Percentiles rank a stretch among this genome's conserved stretches.
phyloP scores from a whole-genome alignment of 2,888 invertebrate genomes.

The Drosophila crucigera region DNA sequence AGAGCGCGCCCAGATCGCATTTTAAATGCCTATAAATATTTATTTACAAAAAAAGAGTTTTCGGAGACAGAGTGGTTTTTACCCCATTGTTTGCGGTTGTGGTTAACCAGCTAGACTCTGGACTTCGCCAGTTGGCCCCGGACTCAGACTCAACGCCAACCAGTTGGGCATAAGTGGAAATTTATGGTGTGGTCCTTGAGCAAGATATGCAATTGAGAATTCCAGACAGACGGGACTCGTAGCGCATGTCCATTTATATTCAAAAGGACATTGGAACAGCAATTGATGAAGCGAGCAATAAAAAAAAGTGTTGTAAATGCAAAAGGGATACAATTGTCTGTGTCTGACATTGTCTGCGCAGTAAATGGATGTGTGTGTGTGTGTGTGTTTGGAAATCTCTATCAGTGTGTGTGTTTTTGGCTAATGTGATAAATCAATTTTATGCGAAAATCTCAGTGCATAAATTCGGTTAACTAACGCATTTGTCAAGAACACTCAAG shows the following conservation, averaged over 20 bases:
- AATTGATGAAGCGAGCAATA: conserved; percentile 61
- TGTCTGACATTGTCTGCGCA: conserved; percentile 2
- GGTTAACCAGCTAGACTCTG: conserved; percentile 47
- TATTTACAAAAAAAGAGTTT: conserved; percentile 48
- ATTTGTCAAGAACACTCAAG: conserved; percentile 54
- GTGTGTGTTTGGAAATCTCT: not conserved
- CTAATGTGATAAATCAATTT: conserved; percentile 70
- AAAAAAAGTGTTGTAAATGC: conserved; percentile 50
- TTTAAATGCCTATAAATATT: conserved; percentile 74
- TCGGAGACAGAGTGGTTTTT: conserved; percentile 8
- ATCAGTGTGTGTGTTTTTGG: conserved; percentile 27
- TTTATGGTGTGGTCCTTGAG: conserved; percentile 59
- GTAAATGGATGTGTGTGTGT: not conserved
- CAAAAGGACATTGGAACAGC: conserved; percentile 58
- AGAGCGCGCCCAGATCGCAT: conserved; percentile 52
- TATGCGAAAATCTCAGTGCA: conserved; percentile 60
- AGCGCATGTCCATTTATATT: conserved; percentile 59
- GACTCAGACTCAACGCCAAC: conserved; percentile 1
- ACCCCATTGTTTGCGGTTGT: conserved; percentile 28
- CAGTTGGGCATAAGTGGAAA: conserved; percentile 50
- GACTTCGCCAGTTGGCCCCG: conserved; percentile 14
- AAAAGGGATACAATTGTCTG: conserved; percentile 65
- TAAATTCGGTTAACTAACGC: conserved; percentile 66
- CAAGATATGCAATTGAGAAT: conserved; percentile 62
- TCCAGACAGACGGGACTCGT: conserved; percentile 30